Base-by-base conservation (phyloP, 2,797 vertebrate genomes). In the Melanotaenia boesemani region DNA sequence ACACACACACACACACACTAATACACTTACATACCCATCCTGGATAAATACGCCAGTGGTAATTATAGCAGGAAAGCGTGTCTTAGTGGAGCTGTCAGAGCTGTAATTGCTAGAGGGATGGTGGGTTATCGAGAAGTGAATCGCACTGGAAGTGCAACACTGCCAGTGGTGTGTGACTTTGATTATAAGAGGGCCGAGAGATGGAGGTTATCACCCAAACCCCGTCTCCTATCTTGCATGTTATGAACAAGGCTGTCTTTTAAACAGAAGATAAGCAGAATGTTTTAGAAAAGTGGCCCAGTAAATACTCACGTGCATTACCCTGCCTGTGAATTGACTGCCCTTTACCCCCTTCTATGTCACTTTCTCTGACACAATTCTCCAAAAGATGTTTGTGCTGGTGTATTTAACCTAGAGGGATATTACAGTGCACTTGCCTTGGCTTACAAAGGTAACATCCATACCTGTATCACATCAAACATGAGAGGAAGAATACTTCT, bases 101-200 rank as follows among this genome's bases (percentile, higher is more conserved):
- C 90, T 89, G 89, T 94, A 94, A 94, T 94, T 94, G 94, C 93
- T 89, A 85, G 88, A 93, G 92, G 93, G 92, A 93, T 89, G 89
- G 93, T 87, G 89, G 90, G 89, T 93, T 93, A 94, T 94, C 90
- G 80, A 90, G 91, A 93, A 79, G 91, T 77, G 80, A 88, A 94
- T 94, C 91, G 79, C 69, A 58, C 88, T 72, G 86, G 82, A 85
- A 88, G 90, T 91, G 88, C 88, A 86, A 86, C 75, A 79, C 82
- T 74, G 80, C 88, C 80, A 69, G 67, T 79, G 70, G 77, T 72
- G 83, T 90, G 86, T 85, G 90, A 91, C 90, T 93, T 91, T 94
- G 93, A 95, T 94, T 92, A 93, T 91, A 90, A 87, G 89, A 83
- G 63, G 81, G 85, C 71, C 72, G 72, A 83, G 89, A 88, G 86